Base-by-base conservation (phyloP, 2,888 invertebrate genomes). In the Nemoura dubitans region DNA sequence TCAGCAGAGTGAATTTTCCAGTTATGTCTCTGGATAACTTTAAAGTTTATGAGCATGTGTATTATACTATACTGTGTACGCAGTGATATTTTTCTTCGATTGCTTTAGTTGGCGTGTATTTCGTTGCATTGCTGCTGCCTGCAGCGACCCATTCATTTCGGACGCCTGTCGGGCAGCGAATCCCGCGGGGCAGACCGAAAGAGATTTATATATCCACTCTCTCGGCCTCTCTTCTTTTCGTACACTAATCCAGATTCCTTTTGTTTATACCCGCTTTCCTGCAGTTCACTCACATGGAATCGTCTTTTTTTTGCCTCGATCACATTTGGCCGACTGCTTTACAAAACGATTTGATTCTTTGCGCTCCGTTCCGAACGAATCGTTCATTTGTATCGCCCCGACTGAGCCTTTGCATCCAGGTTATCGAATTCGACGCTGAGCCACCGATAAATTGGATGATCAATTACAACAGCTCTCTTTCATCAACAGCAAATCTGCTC, bases 401-500 rank as follows among this genome's bases (percentile, higher is more conserved):
- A 59, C 59, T 59, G 59, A 36, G 10, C 36, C 36, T 36, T 36
- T 36, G 5, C 36, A 59, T 59, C 6, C 59, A 21, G 21, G 36
- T 36, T 36, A 36, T 36, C 10, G 36, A 36, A 36, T 36, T 36
- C 10, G 36, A 36, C 10, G 3, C 36, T 21, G 59, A 21, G 59
- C 59, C 59, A 21, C 59, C 59, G 59, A 59, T 59, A 59, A 59
- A 59, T 59, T 59, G 59, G 59, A 59, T 59, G 59, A 59, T 59
- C 59, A 59, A 59, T 59, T 59, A 59, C 59, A 59, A 59, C 10
- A 21, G 21, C 10, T 16, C 59, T 16, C 59, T 59, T 59, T 59
- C 59, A 59, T 59, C 59, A 59, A 10, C 36, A 6, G 36, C 36
- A 36, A 36, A 59, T 59, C 59, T 59, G 21, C 10, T 21, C 6